Evolutionary conservation across 2,797 vertebrate genomes (phyloP), one percentile per base, ranked within the genome.

Genomic region (Brotula barbata): DNA sequence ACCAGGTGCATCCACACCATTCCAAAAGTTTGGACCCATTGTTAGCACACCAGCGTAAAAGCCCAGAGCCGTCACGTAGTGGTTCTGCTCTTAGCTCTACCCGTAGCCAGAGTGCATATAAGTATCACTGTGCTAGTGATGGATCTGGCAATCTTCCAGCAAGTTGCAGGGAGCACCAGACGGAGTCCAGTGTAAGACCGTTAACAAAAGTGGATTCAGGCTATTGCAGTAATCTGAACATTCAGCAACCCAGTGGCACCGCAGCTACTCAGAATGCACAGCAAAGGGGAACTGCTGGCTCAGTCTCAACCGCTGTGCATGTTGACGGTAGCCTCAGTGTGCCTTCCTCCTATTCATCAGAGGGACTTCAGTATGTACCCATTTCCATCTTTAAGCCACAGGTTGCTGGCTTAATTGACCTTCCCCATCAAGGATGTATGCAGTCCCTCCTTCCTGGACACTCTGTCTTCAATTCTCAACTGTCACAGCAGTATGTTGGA

Each of bases 401-500:
- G 3, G 71, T 75, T 51, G 19, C 78, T 22, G 64, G 84, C 17
- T 58, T 75, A 49, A 82, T 87, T 34, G 75, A 83, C 13, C 3
- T 85, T 43, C 71, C 89, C n/a, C 77, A 69, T n/a, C 80, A 81
- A 63, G 70, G 78, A 28, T 76, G 87, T 51, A 40, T 90, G 60
- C 90, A 94, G 22, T 42, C 87, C 0, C 72, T 93, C 47, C 78
- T 93, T 41, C 51, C 86, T 28, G 90, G 85, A 12, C 77, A 20
- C 36, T 65, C 92, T 10, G 64, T 92, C 14, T 88, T 90, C 20
- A 71, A 67, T 14, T n/a, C 89, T 56, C 84, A 92, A 13, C 84
- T 93, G 75, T 63, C 89, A 58, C 93, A 90, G 34, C 93, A 91
- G 37, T 93, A 91, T 70, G 40, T 94, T 46, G 88, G 83, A 60